phyloP scores from a whole-genome alignment of 2,888 invertebrate species.

The Aleiodes leptofemur region DNA sequence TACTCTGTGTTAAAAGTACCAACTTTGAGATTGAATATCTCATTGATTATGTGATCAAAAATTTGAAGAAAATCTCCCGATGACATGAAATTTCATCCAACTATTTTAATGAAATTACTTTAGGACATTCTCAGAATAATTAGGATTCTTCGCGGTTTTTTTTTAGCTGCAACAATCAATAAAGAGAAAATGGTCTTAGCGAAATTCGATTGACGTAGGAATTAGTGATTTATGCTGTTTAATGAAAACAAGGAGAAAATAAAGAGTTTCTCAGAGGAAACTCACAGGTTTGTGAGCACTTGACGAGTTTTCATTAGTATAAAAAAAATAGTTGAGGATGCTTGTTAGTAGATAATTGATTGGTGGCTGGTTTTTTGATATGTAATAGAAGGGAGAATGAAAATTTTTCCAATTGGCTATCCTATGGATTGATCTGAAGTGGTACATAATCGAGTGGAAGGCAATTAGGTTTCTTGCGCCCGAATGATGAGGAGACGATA shows the following conservation, averaged over 20 bases:
- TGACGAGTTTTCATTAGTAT: constrained; percentile 31
- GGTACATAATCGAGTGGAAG: constrained; percentile 38
- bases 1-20: no score
- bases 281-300: background rate
- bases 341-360: constrained; percentile 47
- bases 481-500: constrained; percentile 48
- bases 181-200: background rate
- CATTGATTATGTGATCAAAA: no score
- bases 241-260: constrained; percentile 15
- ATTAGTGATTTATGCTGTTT: constrained; percentile 37
- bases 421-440: constrained; percentile 22
- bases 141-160: background rate
- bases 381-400: constrained; percentile 11
- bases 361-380: constrained; percentile 22
- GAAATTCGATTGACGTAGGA: constrained; percentile 33
- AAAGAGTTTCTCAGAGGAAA: constrained; percentile 39
- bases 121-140: background rate
- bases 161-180: background rate
- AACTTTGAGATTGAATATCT: no score
- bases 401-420: constrained; percentile 44
- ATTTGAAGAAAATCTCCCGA: no score
- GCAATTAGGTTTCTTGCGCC: constrained; percentile 47
- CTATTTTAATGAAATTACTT: background rate
- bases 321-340: constrained; percentile 22
- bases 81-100: no score